Base-by-base conservation (phyloP, 2,888 invertebrate genomes). In the Andrena trimmerana region DNA sequence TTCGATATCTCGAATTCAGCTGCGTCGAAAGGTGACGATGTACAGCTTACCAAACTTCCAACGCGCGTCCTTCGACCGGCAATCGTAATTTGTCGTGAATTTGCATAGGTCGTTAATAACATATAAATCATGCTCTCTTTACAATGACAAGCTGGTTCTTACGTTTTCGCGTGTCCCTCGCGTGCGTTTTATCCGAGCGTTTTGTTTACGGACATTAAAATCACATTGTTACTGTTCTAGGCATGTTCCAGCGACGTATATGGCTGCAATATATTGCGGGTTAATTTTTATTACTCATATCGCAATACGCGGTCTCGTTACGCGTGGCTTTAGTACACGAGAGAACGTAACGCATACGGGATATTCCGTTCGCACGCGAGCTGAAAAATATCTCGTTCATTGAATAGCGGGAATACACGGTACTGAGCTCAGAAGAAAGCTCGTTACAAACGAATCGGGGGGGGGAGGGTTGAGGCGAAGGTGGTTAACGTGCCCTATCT, bases 371-470 rank as follows among this genome's bases (percentile, higher is more conserved):
- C 57, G 66, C 81, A 82, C 75, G 82, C 82, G n/a, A 81, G 48
- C 42, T 13, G 33, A 33, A 20, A 62, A 66, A 62, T 65, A 62
- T 59, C 68, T 36, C 42, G 33, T 42, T 65, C 48, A 79, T 54
- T 29, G 80, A 42, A 63, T 31, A 54, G 13, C 42, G 8, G 6
- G 52, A n/a, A 29, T 31, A 71, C 42, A 36, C 27, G 31, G 54
- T 24, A 8, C 31, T 31, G 50, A 62, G 29, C 7, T 42, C n/a
- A 72, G 65, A 69, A 50, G 68, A 82, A 52, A 52, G 54, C 29
- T 68, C 68, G 79, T 83, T 83, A 72, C 31, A 42, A 63, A 74
- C 54, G 70, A 63, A 70, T 82, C 73, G 50, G 67, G n/a, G 60
- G n/a, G 60, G 54, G 63, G 74, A 36, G 48, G 48, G 69, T 69